Base-by-base conservation (phyloP, 2,113 vertebrate species). In the Boleophthalmus pectinirostris region DNA sequence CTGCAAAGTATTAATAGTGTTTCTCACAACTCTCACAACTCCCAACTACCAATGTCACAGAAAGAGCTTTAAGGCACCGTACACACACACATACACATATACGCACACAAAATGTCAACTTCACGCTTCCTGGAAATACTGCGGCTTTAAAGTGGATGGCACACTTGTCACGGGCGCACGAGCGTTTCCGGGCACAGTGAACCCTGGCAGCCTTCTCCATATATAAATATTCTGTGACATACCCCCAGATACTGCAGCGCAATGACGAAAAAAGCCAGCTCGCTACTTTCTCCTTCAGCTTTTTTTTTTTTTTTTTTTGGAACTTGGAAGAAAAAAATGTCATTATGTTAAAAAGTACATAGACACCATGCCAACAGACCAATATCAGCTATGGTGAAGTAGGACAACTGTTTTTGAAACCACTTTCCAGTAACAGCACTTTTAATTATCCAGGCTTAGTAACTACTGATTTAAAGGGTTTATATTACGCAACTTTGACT, bases 191-290 rank as follows among this genome's bases (percentile, higher is more conserved):
- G 23, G 9, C 14, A 61, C 58, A 33, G 58, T 18, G 29, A 33
- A 61, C 24, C 58, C 58, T 61, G 24, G 25, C 58, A 61, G 58
- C 58, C 33, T 38, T 9, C 61, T 64, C 33, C 61, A 18, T 21
- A 43, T 64, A 64, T 64, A 64, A 64, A 64, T 64, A 64, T 64
- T 64, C 61, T 18, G 20, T 35, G 29, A 38, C 33, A 38, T 18
- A 64, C 16, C 29, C n/a, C 3, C 18, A 38, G 61, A 64, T 33
- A 21, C 16, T 35, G 61, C 61, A 13, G n/a, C 18, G 38, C 61
- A 43, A 64, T 64, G 20, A 64, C 33, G 58, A 61, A 25, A 61
- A 29, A 61, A 61, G 58, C 57, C 13, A 33, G 16, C 24, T 10
- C 25, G 56, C 33, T 12, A 64, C 61, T 20, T 33, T 16, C 58